phyloP scores from a whole-genome alignment of 2,113 vertebrate species.

The Oncorhynchus mykiss region DNA sequence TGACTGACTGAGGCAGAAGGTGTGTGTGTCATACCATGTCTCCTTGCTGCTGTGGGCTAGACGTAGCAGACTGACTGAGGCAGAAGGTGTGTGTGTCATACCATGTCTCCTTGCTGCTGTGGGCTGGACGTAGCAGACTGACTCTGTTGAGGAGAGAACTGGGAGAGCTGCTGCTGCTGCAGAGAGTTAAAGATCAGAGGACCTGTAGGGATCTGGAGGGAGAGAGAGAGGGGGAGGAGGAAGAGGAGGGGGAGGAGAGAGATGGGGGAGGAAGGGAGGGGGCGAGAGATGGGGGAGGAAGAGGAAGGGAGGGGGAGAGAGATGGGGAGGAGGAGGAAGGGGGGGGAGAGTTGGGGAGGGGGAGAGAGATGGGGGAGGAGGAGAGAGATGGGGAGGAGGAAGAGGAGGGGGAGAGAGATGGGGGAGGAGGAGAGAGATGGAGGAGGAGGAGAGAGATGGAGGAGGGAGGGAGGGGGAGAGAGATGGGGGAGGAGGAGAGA shows the following conservation, averaged over 20 bases:
- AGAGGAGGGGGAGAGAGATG: not conserved
- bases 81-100: not conserved
- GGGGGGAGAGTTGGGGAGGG: too few relatives aligned
- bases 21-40: too few relatives aligned
- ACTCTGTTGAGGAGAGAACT: slow-evolving; percentile 81
- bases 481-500: not conserved
- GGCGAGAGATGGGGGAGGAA: not conserved
- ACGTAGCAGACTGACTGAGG: slow-evolving; percentile 38
- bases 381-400: not conserved
- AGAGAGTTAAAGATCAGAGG: slow-evolving; percentile 88
- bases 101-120: slow-evolving; percentile 49
- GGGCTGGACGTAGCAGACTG: slow-evolving; percentile 78
- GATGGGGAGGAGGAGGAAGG: not conserved
- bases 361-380: too few relatives aligned
- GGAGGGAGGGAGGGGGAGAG: not conserved
- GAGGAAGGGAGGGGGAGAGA: too few relatives aligned
- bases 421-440: not conserved
- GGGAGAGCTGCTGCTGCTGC: slow-evolving; percentile 82
- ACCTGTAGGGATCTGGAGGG: slow-evolving; percentile 78
- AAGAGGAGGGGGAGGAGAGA: not conserved
- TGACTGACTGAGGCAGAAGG: not conserved
- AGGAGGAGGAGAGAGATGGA: not conserved
- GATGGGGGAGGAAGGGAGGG: not conserved
- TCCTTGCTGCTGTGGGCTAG: slow-evolving; percentile 71
- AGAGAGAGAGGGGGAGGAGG: not conserved